phyloP scores from a whole-genome alignment of 2,113 vertebrate species.

The Strigops habroptila region DNA sequence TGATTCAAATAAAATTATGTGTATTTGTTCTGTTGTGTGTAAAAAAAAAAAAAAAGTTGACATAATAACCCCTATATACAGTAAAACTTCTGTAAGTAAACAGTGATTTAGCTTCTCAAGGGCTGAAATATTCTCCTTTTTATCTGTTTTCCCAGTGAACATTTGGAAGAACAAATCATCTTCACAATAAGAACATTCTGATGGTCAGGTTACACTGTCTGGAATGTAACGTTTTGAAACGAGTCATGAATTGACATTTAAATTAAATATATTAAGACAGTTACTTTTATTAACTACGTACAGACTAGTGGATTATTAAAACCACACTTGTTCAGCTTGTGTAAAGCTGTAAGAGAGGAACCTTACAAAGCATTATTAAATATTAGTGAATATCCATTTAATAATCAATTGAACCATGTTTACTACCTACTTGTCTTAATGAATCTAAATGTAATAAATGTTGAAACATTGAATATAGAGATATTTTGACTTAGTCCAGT shows the following conservation, averaged over 20 bases:
- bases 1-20: background rate
- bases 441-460: background rate
- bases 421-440: background rate
- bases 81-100: slow-evolving; percentile 17
- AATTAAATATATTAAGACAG: slow-evolving; percentile 13
- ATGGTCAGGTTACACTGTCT: background rate
- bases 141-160: background rate
- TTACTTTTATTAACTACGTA: slow-evolving; percentile 8
- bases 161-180: slow-evolving; percentile 37
- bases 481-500: background rate
- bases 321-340: background rate
- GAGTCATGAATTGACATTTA: background rate
- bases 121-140: background rate
- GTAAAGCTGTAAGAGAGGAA: background rate
- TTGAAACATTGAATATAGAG: background rate
- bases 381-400: background rate
- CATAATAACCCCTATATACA: background rate
- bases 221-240: slow-evolving; percentile 18
- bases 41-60: background rate
- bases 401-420: background rate
- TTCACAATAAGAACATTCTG: slow-evolving; percentile 10
- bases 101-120: slow-evolving; percentile 5
- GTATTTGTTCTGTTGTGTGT: background rate
- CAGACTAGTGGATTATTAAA: background rate
- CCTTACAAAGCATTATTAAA: background rate